phyloP scores from a whole-genome alignment of 1,140 invertebrate species.

The Rhyacophila brunnea region DNA sequence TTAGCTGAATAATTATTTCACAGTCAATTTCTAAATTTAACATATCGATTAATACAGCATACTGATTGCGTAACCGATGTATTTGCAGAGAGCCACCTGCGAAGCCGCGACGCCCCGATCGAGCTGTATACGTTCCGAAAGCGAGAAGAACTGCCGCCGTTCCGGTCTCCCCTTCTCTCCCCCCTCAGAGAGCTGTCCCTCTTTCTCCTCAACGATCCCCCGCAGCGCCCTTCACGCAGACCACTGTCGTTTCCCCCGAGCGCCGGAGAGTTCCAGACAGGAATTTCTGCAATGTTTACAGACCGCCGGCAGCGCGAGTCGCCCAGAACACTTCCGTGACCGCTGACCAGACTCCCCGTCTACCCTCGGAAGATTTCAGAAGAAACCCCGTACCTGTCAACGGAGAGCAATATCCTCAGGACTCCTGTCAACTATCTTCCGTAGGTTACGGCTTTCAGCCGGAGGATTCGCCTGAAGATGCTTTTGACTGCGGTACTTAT shows the following conservation, averaged over 20 bases:
- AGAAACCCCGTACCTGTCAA: neutral
- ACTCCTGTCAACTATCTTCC: too few species aligned
- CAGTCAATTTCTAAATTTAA: too few species aligned
- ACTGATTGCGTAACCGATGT: neutral
- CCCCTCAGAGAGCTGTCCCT: neutral
- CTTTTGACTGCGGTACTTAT: slow-evolving; percentile 26
- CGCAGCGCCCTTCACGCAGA: neutral
- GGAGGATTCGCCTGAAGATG: slow-evolving; percentile 16
- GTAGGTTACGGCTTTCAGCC: too few species aligned
- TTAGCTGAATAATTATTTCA: neutral
- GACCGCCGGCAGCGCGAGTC: slow-evolving; percentile 42
- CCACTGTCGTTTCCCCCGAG: slow-evolving; percentile 4
- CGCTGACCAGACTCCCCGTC: neutral
- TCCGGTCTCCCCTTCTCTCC: slow-evolving; percentile 16
- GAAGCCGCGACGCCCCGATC: slow-evolving; percentile 66
- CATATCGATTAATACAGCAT: too few species aligned
- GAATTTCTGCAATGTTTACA: slow-evolving; percentile 53
- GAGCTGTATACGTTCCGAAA: slow-evolving; percentile 74
- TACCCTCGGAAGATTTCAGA: neutral
- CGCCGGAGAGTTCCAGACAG: slow-evolving; percentile 42
- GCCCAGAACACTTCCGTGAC: slow-evolving; percentile 39
- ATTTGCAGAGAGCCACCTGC: slow-evolving; percentile 23
- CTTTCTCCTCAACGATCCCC: neutral
- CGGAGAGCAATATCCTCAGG: too few species aligned
- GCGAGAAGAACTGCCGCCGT: slow-evolving; percentile 60